phyloP scores from a whole-genome alignment of 1,140 invertebrate genomes.

The Cotesia typhae region DNA sequence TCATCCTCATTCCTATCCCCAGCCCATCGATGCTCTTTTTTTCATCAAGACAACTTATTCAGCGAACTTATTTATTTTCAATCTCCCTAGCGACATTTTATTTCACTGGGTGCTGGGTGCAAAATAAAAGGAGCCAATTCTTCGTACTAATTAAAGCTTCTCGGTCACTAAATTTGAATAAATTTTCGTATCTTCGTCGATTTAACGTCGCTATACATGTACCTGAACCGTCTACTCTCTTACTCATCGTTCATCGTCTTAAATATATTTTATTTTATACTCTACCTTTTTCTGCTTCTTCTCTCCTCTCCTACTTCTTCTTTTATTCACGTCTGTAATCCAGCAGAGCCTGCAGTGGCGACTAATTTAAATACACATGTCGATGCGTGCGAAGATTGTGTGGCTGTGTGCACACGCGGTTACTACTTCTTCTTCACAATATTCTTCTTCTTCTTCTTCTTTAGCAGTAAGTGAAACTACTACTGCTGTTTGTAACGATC shows the following conservation, averaged over 20 bases:
- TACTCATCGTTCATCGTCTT: constrained; percentile 11
- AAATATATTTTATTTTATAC: not conserved
- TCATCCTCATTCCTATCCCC: too few relatives aligned
- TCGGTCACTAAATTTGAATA: constrained; percentile 60
- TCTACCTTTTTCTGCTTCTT: too few relatives aligned
- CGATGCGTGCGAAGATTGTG: constrained; percentile 64
- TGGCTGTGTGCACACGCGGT: constrained; percentile 44
- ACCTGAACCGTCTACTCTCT: not conserved
- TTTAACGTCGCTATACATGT: not conserved
- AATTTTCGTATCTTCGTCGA: constrained; percentile 26
- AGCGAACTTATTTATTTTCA: not conserved
- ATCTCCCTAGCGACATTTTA: not conserved
- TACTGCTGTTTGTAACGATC: not conserved
- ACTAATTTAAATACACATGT: constrained; percentile 67
- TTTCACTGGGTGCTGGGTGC: not conserved
- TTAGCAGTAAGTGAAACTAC: too few relatives aligned
- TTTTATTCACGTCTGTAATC: not conserved
- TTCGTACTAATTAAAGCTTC: constrained; percentile 58
- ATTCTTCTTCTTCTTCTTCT: too few relatives aligned
- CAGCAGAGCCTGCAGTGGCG: constrained; percentile 51
- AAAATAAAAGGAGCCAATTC: not conserved
- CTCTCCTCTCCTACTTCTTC: not conserved
- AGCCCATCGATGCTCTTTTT: constrained; percentile 1
- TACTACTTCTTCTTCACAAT: constrained; percentile 10
- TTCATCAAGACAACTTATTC: not conserved